These are phyloP conservation scores for Danio choprae DNA, from an alignment of 2,797 vertebrate genomes.

Conservation along the genomic window DNA sequence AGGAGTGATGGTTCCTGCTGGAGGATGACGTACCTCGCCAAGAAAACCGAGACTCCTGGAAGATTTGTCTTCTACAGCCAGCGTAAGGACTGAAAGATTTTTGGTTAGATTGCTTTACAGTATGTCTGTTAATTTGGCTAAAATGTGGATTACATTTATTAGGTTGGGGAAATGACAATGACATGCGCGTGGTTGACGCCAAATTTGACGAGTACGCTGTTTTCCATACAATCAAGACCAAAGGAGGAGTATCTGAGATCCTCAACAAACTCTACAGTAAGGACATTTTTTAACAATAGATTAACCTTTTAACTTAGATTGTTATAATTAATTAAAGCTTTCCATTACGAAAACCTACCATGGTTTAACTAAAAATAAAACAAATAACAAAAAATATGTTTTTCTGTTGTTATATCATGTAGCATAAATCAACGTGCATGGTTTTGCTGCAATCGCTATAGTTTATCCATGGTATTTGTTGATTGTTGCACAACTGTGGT, in stretches of 20 bases:
- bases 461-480: too few species aligned
- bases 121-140: neutral
- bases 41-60: conserved; percentile 78
- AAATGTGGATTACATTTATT: neutral
- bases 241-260: conserved; percentile 67
- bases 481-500: too few species aligned
- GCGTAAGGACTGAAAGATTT: conserved; percentile 72
- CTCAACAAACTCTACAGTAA: conserved; percentile 86
- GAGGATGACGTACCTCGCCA: conserved; percentile 78
- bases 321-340: neutral
- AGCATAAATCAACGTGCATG: too few species aligned
- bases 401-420: too few species aligned
- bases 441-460: too few species aligned
- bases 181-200: conserved; percentile 80
- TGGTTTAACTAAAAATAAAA: too few species aligned
- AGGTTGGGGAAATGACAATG: conserved; percentile 83
- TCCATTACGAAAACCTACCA: too few species aligned
- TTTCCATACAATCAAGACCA: conserved; percentile 78
- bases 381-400: too few species aligned
- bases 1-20: conserved; percentile 83
- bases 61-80: conserved; percentile 81
- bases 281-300: conserved; percentile 46
- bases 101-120: neutral
- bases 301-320: too few species aligned
- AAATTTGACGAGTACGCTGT: conserved; percentile 79